These are phyloP conservation scores for Acanthosepion lycidas DNA, from an alignment of 2,888 invertebrate genomes.

Conservation along the genomic window DNA sequence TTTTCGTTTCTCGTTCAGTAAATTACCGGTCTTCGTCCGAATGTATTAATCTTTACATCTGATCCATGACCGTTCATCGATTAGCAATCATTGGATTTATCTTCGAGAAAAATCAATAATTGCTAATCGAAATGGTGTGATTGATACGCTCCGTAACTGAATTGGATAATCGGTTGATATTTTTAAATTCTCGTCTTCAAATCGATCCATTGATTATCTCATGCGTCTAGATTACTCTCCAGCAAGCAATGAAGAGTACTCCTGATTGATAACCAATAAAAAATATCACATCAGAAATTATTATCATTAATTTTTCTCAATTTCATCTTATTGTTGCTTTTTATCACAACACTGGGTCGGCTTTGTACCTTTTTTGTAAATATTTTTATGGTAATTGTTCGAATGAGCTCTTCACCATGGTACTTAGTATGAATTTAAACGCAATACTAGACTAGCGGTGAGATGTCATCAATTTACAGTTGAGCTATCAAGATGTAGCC, in stretches of 20 bases:
- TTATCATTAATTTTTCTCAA: not conserved
- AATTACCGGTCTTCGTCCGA: not conserved
- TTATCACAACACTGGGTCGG: not conserved
- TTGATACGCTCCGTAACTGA: not conserved
- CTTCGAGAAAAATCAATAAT: not conserved
- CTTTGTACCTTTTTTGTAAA: too few species aligned
- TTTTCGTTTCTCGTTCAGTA: not conserved
- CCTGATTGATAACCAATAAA: not conserved
- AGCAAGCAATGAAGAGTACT: not conserved
- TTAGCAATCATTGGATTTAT: not conserved
- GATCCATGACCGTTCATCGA: not conserved
- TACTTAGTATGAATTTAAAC: too few species aligned
- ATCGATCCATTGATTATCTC: constrained; percentile 36
- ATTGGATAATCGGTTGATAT: not conserved
- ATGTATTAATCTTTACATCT: not conserved
- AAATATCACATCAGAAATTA: not conserved
- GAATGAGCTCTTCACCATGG: too few species aligned
- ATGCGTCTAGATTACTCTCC: not conserved
- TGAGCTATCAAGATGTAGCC: too few species aligned
- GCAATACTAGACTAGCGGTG: too few species aligned
- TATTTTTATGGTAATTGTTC: too few species aligned
- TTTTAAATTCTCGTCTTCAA: not conserved
- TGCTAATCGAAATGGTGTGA: not conserved
- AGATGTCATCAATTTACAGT: too few species aligned
- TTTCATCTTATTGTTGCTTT: not conserved